phyloP scores from a whole-genome alignment of 2,113 vertebrate species.

The Aspiorhynchus laticeps region DNA sequence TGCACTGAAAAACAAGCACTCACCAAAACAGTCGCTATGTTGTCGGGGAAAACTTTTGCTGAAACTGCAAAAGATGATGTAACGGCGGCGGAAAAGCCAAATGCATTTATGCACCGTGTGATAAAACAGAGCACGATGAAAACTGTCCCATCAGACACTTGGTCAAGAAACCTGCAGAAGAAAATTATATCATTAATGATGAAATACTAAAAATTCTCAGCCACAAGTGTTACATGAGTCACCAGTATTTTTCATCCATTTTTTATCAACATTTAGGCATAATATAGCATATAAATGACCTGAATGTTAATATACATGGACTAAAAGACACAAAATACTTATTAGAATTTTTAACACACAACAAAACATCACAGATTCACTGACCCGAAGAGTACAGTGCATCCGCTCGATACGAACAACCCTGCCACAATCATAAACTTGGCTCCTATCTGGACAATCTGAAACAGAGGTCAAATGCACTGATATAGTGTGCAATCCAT shows the following conservation, averaged over 20 bases:
- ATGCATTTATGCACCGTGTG: constrained; percentile 85
- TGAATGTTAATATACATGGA: background rate
- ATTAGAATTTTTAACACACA: background rate
- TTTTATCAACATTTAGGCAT: background rate
- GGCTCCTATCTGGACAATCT: constrained; percentile 93
- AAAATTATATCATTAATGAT: background rate
- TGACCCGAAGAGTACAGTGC: constrained; percentile 92
- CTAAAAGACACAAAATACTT: background rate
- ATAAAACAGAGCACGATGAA: constrained; percentile 89
- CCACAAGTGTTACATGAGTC: background rate
- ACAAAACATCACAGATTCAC: background rate
- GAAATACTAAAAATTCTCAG: background rate
- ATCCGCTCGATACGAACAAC: constrained; percentile 85
- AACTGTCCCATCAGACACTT: constrained; percentile 72
- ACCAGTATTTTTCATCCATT: too few species aligned
- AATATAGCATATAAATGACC: background rate
- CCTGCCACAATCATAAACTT: constrained; percentile 93
- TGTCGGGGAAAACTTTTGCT: constrained; percentile 87
- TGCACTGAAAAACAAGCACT: constrained; percentile 59
- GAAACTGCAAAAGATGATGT: constrained; percentile 88
- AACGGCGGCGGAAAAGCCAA: constrained; percentile 85
- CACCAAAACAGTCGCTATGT: constrained; percentile 93
- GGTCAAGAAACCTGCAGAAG: constrained; percentile 82
- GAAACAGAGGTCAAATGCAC: constrained; percentile 55
- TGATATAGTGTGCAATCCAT: background rate